phyloP scores from a whole-genome alignment of 2,113 vertebrate species.

The Willisornis vidua region DNA sequence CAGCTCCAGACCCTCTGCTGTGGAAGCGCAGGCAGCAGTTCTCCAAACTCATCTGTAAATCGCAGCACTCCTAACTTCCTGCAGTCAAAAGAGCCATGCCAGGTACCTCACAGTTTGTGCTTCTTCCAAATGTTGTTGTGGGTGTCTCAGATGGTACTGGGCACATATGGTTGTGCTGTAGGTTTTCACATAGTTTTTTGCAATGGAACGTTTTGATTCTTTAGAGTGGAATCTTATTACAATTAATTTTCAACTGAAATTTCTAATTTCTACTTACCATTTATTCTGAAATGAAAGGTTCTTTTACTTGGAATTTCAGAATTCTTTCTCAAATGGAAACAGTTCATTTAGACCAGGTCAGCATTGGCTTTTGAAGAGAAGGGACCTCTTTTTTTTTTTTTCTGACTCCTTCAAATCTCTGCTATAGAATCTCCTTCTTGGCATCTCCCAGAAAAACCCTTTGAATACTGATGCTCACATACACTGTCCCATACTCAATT shows the following conservation, averaged over 20 bases:
- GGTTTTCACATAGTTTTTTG: neutral
- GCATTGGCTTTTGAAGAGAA: neutral
- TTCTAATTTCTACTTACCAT: neutral
- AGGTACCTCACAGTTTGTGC: neutral
- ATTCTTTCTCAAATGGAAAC: neutral
- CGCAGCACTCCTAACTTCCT: neutral
- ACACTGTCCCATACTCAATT: neutral
- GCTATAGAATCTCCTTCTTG: neutral
- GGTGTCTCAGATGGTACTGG: neutral
- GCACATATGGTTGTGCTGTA: neutral
- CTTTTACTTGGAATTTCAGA: neutral
- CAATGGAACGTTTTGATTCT: neutral
- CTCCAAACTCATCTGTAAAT: neutral
- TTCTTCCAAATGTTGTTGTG: neutral
- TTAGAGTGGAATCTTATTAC: neutral
- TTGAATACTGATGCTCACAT: neutral
- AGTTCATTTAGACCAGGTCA: neutral
- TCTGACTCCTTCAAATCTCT: neutral
- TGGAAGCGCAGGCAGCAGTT: neutral
- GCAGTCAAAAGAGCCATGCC: neutral
- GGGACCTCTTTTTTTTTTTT: neutral
- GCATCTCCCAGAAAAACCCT: neutral
- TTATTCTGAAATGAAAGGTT: neutral
- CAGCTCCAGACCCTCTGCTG: neutral
- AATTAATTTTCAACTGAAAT: neutral